Percentiles rank a stretch among this genome's conserved stretches.
phyloP scores from a whole-genome alignment of 1,140 invertebrate species.

The Muscidifurax raptorellus region DNA sequence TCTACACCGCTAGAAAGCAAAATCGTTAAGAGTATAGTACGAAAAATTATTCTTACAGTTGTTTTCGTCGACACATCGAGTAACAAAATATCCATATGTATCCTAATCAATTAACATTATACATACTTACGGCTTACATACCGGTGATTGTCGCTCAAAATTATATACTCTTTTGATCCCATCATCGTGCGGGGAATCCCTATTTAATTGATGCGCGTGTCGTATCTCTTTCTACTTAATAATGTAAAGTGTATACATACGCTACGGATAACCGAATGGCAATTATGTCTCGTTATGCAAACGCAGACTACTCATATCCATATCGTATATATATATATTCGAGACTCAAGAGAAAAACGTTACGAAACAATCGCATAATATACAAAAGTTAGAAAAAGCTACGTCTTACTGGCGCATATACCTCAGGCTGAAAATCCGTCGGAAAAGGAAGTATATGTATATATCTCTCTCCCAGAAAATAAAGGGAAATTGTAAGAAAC shows the following conservation, averaged over 20 bases:
- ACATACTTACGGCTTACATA: slow-evolving; percentile 12
- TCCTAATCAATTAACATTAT: neutral
- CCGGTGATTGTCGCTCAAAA: slow-evolving; percentile 48
- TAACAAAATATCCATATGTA: slow-evolving; percentile 50
- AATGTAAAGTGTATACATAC: neutral
- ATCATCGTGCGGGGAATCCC: neutral
- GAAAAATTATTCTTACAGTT: neutral
- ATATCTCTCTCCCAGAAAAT: neutral
- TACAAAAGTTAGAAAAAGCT: neutral
- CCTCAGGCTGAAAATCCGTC: too few species aligned
- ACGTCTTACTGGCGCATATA: too few species aligned
- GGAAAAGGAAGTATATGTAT: neutral
- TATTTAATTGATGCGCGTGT: too few species aligned
- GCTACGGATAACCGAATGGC: too few species aligned
- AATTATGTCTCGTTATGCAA: too few species aligned
- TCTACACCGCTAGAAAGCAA: slow-evolving; percentile 24
- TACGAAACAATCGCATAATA: neutral
- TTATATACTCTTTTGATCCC: slow-evolving; percentile 21
- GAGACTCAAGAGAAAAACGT: neutral
- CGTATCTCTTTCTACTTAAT: neutral
- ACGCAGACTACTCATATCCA: too few species aligned
- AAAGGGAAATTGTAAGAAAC: neutral
- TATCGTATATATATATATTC: too few species aligned
- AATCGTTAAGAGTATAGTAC: neutral
- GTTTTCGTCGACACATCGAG: slow-evolving; percentile 30